Conservation (phyloP, 2,113 vertebrate genomes). For the Embiotoca jacksoni region DNA sequence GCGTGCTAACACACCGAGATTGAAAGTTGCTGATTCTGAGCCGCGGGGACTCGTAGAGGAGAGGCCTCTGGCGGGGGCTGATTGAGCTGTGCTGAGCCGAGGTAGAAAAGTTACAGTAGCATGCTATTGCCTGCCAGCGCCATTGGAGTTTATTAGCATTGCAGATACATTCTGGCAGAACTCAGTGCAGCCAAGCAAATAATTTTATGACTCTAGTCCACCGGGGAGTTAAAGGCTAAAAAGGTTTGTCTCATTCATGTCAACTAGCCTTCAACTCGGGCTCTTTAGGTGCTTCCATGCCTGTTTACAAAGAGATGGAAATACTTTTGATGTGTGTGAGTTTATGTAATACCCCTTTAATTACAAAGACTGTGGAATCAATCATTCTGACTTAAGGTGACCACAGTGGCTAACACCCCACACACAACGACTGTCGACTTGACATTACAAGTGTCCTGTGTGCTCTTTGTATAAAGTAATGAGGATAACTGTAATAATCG, state of each 20-base stretch:
- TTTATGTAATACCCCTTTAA: background rate
- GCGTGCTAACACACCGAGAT: conserved; percentile 80
- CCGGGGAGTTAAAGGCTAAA: conserved; percentile 74
- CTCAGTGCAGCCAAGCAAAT: conserved; percentile 79
- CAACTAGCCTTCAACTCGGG: conserved; percentile 53
- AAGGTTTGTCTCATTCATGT: conserved; percentile 78
- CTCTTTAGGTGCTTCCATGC: conserved; percentile 14
- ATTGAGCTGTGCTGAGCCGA: conserved; percentile 82
- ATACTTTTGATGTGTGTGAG: conserved; percentile 14
- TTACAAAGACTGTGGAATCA: conserved; percentile 19
- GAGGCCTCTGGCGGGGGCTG: conserved; percentile 78
- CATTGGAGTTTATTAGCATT: conserved; percentile 80
- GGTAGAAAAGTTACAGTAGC: conserved; percentile 83
- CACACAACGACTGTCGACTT: background rate
- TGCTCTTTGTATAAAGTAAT: conserved; percentile 18
- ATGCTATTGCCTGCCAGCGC: conserved; percentile 79
- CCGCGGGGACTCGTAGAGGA: conserved; percentile 76
- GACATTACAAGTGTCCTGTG: background rate
- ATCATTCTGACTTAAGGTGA: conserved; percentile 9
- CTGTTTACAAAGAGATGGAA: conserved; percentile 43
- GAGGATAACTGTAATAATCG: conserved; percentile 22
- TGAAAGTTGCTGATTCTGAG: conserved; percentile 82
- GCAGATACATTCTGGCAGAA: conserved; percentile 77
- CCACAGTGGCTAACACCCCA: background rate
- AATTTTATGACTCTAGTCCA: conserved; percentile 74